Evolutionary conservation across 2,888 invertebrate genomes (phyloP).

Genomic region (Cotesia congregata): DNA sequence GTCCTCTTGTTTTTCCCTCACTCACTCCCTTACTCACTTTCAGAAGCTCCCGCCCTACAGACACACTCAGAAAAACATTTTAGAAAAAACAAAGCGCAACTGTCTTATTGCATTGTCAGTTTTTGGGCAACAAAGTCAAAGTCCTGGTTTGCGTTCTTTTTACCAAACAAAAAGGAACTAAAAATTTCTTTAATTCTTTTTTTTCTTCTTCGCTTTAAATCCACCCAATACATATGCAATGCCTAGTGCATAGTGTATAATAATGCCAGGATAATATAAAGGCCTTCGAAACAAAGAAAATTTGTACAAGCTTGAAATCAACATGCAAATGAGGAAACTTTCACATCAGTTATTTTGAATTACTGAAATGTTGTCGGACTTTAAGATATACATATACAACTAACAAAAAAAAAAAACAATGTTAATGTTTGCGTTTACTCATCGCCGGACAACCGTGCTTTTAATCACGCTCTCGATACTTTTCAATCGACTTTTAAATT

Average conservation of each 20-base stretch:
- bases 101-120: background rate
- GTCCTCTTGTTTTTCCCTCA: conserved; percentile 10
- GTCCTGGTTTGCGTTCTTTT: background rate
- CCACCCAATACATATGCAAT: too few species aligned
- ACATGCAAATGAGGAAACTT: conserved; percentile 11
- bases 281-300: background rate
- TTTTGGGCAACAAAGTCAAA: background rate
- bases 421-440: too few species aligned
- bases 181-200: conserved; percentile 5
- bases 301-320: conserved; percentile 1
- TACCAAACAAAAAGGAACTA: background rate
- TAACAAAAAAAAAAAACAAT: background rate
- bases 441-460: too few species aligned
- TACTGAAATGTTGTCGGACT: background rate
- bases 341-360: background rate
- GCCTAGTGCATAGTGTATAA: too few species aligned
- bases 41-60: background rate
- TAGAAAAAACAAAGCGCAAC: background rate
- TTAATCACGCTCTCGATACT: too few species aligned
- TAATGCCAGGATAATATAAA: background rate
- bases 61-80: background rate
- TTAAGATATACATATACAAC: background rate
- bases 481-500: too few species aligned
- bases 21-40: background rate
- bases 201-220: background rate